Conservation (phyloP, 2,113 vertebrate species). For the Corydoras maculifer region DNA sequence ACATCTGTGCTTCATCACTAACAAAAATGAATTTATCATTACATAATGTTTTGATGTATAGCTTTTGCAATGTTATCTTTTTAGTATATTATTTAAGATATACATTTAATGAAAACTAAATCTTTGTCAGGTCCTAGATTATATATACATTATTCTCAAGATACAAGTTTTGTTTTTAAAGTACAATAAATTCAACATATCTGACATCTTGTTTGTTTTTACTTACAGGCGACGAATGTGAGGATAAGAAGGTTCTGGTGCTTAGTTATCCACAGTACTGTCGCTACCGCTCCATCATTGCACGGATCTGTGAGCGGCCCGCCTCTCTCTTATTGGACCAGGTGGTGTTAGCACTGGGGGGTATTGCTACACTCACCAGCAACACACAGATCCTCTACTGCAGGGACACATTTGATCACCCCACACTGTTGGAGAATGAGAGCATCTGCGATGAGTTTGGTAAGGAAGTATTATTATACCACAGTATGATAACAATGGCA, state of each 20-base stretch:
- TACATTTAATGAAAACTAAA: no score
- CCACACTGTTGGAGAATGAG: conserved; percentile 83
- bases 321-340: conserved; percentile 75
- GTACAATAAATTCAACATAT: no score
- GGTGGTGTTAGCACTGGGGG: conserved; percentile 79
- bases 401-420: conserved; percentile 85
- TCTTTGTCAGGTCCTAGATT: no score
- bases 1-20: no score
- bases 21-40: no score
- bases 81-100: no score
- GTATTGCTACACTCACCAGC: conserved; percentile 76
- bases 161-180: no score
- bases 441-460: conserved; percentile 84
- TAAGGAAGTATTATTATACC: conserved; percentile 48
- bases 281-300: conserved; percentile 79
- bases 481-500: background rate
- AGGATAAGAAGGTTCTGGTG: conserved; percentile 59
- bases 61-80: no score
- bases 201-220: no score
- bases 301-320: conserved; percentile 76
- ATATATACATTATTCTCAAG: no score
- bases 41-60: no score
- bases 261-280: conserved; percentile 87
- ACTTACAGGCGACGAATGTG: conserved; percentile 44
- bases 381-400: conserved; percentile 84